Evolutionary conservation across 2,113 vertebrate species (phyloP).

Genomic region (Protobothrops flavoviridis): DNA sequence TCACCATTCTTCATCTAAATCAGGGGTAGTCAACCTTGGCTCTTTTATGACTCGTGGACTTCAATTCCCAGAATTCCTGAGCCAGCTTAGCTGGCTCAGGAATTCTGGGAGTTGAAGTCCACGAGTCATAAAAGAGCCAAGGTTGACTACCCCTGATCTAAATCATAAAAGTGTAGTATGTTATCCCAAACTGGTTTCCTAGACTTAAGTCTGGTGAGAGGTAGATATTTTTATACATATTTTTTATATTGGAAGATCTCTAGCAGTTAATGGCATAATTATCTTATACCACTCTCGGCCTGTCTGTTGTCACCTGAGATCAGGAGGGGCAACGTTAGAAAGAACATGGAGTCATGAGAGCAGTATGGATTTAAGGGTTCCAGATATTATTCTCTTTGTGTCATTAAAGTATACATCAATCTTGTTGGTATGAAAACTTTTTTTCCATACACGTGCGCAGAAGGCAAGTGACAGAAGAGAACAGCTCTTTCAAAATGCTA

Average conservation of each 20-base stretch:
- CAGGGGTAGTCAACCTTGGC: too few relatives aligned
- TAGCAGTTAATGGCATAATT: not conserved
- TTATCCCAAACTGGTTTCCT: not conserved
- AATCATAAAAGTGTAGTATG: not conserved
- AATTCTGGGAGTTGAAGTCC: too few relatives aligned
- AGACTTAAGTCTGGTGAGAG: not conserved
- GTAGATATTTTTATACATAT: not conserved
- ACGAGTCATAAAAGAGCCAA: too few relatives aligned
- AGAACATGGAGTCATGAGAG: not conserved
- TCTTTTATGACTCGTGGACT: too few relatives aligned
- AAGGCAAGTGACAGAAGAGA: not conserved
- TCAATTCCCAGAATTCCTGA: too few relatives aligned
- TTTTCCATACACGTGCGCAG: fast-evolving
- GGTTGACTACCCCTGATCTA: too few relatives aligned
- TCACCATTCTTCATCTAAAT: not conserved
- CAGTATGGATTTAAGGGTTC: not conserved
- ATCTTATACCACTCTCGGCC: not conserved
- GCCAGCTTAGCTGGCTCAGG: too few relatives aligned
- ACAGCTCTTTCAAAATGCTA: not conserved
- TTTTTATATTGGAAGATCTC: not conserved
- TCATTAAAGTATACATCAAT: not conserved
- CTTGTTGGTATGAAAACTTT: not conserved
- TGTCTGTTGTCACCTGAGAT: not conserved
- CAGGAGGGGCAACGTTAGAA: not conserved
- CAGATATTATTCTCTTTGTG: not conserved